Evolutionary conservation across 2,113 vertebrate species (phyloP).

Genomic region (Tragelaphus strepsiceros): DNA sequence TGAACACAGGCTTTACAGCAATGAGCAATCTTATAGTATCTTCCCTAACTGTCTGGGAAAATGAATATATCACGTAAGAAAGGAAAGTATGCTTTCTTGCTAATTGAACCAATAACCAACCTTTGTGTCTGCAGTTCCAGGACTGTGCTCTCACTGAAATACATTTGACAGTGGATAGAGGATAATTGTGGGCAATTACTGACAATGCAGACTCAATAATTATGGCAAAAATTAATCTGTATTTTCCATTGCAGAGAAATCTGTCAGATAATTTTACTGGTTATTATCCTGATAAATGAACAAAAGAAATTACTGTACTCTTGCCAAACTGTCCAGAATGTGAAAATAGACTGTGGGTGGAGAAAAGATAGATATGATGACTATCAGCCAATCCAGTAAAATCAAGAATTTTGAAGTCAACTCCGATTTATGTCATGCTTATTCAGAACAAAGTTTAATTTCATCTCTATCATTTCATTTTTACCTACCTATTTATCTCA

Average conservation of each 20-base stretch:
- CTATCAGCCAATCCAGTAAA: neutral
- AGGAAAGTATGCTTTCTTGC: constrained; percentile 43
- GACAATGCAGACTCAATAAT: constrained; percentile 67
- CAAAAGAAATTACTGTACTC: constrained; percentile 25
- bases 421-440: neutral
- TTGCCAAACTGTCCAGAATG: constrained; percentile 47
- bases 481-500: neutral
- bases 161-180: constrained; percentile 68
- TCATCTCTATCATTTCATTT: neutral
- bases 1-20: neutral
- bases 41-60: neutral
- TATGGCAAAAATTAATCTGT: constrained; percentile 66
- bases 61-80: constrained; percentile 39
- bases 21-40: neutral
- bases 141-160: constrained; percentile 67
- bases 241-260: constrained; percentile 65
- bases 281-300: constrained; percentile 63
- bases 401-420: neutral
- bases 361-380: neutral
- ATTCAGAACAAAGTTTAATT: neutral
- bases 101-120: constrained; percentile 78
- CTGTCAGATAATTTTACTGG: constrained; percentile 63
- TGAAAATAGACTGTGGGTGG: neutral
- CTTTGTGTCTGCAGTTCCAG: constrained; percentile 59
- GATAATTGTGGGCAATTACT: constrained; percentile 70